These are phyloP conservation scores for Sciurus carolinensis DNA, from an alignment of 2,797 vertebrate species.

Conservation along the genomic window DNA sequence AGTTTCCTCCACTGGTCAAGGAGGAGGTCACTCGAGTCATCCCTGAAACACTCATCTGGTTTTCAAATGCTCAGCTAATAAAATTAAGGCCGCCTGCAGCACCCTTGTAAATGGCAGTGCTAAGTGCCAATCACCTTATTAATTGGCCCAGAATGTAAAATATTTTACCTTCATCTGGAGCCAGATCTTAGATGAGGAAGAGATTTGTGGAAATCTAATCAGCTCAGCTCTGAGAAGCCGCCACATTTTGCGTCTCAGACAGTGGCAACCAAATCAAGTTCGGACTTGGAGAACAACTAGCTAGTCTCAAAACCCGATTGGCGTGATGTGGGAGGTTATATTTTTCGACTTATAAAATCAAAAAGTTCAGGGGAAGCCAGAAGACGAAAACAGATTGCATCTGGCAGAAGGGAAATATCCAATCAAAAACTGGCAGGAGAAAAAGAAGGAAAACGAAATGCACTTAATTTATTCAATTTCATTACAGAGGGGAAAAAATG, in stretches of 20 bases:
- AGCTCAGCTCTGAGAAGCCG: neutral
- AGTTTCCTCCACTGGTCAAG: neutral
- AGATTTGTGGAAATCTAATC: neutral
- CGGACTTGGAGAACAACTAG: neutral
- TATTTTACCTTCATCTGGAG: constrained; percentile 67
- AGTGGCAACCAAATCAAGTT: constrained; percentile 26
- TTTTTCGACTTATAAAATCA: constrained; percentile 50
- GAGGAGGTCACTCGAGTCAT: neutral
- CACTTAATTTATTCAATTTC: constrained; percentile 57
- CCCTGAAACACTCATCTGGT: neutral
- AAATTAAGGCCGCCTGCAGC: constrained; percentile 23
- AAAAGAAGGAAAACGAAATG: constrained; percentile 52
- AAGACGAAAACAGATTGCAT: constrained; percentile 57
- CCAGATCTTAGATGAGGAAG: constrained; percentile 66
- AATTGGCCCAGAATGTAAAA: constrained; percentile 53
- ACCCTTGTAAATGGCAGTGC: neutral
- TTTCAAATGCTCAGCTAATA: neutral
- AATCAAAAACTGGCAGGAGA: constrained; percentile 72
- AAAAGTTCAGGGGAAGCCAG: constrained; percentile 49
- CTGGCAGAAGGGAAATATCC: constrained; percentile 73
- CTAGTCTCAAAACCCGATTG: neutral
- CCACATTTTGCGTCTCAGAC: neutral
- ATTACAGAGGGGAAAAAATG: neutral
- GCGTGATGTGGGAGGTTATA: constrained; percentile 24
- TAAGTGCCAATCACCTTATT: constrained; percentile 46